Base-by-base conservation (phyloP, 92 coral and sea anemone genomes). In the Nematostella vectensis region DNA sequence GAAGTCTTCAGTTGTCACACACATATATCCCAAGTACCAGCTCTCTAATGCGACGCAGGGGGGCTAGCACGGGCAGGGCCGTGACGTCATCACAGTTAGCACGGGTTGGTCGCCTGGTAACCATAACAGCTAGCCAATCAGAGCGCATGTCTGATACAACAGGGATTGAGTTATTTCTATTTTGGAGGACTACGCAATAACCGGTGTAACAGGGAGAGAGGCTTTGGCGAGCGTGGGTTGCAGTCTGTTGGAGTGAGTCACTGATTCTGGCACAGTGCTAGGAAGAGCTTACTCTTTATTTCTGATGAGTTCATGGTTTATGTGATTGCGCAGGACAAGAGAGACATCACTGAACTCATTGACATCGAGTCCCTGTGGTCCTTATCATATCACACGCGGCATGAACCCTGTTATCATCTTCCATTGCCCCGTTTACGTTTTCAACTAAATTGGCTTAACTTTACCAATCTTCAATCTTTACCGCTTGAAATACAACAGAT, bases 41-140 rank as follows among this genome's bases (percentile, higher is more conserved):
- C 51, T 54, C 56, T 54, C 33, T 38, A 27, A 6, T 37, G 11
- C 88, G 73, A 74, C 69, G 88, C 87, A 76, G 96, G 94, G n/a
- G 71, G 96, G 75, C 80, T 65, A 59, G 72, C 74, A 63, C 78
- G 94, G 96, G 99, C 96, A 80, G 87, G 95, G 94, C 78, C 82
- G 77, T 86, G 77, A 93, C 97, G 95, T 93, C 88, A 82, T 69
- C 67, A 73, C 54, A 67, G 70, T 85, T 74, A 80, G 76, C 76
- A 70, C 68, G 88, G 73, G 61, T 69, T 55, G 48, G 83, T 77
- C 65, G 76, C 58, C 79, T 87, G 47, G 74, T 74, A 68, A 93
- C 89, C 27, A 44, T 33, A 3, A 9, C 13, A 22, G 13, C 8
- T 16, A 27, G 26, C 95, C 95, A 85, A 85, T 85, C 77, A 71